Evolutionary conservation across 2,113 vertebrate species (phyloP).

Genomic region (Geococcyx californianus): DNA sequence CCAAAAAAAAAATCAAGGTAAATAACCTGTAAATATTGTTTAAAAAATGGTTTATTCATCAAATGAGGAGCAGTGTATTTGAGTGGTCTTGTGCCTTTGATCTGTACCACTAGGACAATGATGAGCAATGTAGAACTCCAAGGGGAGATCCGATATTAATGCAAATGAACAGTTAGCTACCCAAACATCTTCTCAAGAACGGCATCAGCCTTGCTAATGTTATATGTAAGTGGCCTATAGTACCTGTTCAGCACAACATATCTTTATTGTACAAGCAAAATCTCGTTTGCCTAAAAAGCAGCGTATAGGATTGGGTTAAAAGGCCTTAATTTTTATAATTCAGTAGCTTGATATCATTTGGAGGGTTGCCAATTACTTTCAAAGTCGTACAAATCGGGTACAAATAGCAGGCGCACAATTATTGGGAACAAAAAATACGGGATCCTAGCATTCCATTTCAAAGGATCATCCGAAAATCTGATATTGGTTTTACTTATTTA

Average conservation of each 20-base stretch:
- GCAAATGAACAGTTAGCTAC: slow-evolving; percentile 19
- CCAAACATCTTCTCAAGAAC: slow-evolving; percentile 24
- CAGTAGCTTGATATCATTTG: slow-evolving; percentile 46
- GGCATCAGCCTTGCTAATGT: neutral
- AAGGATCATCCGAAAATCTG: slow-evolving; percentile 21
- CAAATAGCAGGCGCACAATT: slow-evolving; percentile 36
- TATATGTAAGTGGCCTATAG: slow-evolving; percentile 65
- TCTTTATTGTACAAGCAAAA: slow-evolving; percentile 80
- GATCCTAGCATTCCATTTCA: slow-evolving; percentile 35
- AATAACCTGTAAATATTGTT: neutral
- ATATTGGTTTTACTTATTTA: slow-evolving; percentile 40
- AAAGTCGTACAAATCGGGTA: slow-evolving; percentile 12
- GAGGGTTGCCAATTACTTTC: slow-evolving; percentile 60
- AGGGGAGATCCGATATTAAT: neutral
- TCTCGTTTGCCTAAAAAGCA: slow-evolving; percentile 70
- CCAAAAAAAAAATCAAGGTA: neutral
- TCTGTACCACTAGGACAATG: neutral
- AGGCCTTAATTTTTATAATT: slow-evolving; percentile 43
- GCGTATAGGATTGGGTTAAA: slow-evolving; percentile 39
- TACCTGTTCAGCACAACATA: slow-evolving; percentile 79
- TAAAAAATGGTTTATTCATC: neutral
- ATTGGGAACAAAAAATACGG: slow-evolving; percentile 14
- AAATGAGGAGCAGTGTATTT: slow-evolving; percentile 4
- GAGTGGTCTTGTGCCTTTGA: slow-evolving; percentile 45
- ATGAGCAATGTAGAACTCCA: slow-evolving; percentile 2